Conservation (phyloP, 2,113 vertebrate species). For the Anolis carolinensis region DNA sequence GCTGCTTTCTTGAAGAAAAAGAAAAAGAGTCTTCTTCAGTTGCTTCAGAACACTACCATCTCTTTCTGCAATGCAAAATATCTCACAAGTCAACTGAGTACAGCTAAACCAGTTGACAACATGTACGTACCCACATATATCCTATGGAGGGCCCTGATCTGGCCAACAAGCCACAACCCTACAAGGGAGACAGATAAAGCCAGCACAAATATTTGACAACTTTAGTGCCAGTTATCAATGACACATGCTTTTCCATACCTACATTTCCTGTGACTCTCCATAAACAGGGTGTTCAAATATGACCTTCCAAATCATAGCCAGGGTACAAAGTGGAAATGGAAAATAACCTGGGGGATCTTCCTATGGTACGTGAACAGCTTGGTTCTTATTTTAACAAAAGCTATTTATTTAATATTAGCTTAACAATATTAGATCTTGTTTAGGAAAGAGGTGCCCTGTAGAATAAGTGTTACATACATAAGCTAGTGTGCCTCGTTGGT, state of each 20-base stretch:
- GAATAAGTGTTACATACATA: background rate
- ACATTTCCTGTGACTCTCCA: slow-evolving; percentile 26
- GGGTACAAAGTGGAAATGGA: slow-evolving; percentile 16
- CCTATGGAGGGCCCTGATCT: background rate
- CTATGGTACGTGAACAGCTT: background rate
- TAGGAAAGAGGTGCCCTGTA: background rate
- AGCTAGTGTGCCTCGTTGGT: background rate
- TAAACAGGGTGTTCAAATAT: slow-evolving; percentile 23
- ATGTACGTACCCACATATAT: background rate
- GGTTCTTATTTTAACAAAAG: background rate
- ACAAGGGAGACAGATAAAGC: background rate
- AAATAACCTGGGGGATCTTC: slow-evolving; percentile 13
- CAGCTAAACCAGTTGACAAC: background rate
- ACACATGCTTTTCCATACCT: slow-evolving; percentile 29
- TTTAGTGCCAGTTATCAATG: slow-evolving; percentile 24
- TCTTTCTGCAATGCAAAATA: slow-evolving; percentile 5
- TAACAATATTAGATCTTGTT: background rate
- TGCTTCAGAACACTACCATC: background rate
- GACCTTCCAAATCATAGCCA: background rate
- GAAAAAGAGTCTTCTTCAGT: background rate
- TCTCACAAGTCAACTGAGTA: background rate
- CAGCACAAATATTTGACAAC: slow-evolving; percentile 31
- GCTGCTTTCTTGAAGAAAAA: background rate
- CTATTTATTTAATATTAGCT: background rate
- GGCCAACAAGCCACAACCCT: background rate